Evolutionary conservation across 2,113 vertebrate genomes (phyloP), one percentile per base, ranked within the genome.

Genomic region (Aspidoscelis tigris): DNA sequence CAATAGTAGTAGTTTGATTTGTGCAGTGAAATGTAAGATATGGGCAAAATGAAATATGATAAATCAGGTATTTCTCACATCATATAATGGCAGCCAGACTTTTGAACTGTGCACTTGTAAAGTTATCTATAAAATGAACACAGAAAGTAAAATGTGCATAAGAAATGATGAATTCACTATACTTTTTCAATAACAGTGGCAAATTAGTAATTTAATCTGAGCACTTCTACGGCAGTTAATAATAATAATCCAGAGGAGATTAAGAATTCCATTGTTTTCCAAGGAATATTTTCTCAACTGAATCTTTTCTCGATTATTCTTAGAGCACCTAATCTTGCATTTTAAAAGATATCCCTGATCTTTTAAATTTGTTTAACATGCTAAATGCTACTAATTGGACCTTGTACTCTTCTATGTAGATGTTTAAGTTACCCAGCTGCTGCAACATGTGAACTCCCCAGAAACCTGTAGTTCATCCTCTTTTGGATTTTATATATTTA

Each of bases 1-100:
- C 44, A 47, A 69, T 14, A 69, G 64, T 69, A 68, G 64, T 55
- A 83, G 53, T 53, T 69, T 47, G 74, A 76, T 76, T 77, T 33
- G 43, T 26, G 50, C 21, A 69, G 14, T 53, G 33, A 69, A 83
- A 69, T 69, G 73, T 68, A 76, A 83, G 21, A 18, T n/a, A 12
- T 65, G n/a, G 3, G 26, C 11, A 68, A 76, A 50, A 39, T 33
- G 39, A 47, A 61, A n/a, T 76, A 43, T 73, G 80, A 73, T 44
- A 68, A 66, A 68, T 80, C 68, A 80, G 44, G 5, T 68, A 50
- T 69, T 76, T 66, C 20, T 12, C 76, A 33, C 74, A 20, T 18
- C 44, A 6, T 44, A 76, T 39, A 61, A 61, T 73, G 5, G 64
- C 33, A 79, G 39, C 58, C 33, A 24, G 33, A 20, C 3, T 18